Percentiles rank a stretch among this genome's conserved stretches.
phyloP scores from a whole-genome alignment of 1,140 invertebrate genomes.

The Tetramorium parvispinum region DNA sequence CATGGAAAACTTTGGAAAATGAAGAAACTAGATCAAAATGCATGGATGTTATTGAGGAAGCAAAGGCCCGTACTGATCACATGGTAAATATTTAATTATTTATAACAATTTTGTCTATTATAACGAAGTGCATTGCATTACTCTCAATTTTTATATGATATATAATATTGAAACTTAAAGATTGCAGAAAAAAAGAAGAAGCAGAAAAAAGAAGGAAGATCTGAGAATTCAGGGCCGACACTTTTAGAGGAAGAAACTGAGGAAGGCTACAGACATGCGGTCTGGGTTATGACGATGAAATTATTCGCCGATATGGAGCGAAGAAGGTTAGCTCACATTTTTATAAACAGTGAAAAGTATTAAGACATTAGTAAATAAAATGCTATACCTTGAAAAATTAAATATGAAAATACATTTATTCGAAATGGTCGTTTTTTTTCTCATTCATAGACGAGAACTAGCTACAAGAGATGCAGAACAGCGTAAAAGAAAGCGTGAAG shows the following conservation, averaged over 20 bases:
- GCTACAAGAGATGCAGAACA: conserved; percentile 97
- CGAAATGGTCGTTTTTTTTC: conserved; percentile 10
- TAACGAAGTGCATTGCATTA: background rate
- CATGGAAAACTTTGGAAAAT: conserved; percentile 98
- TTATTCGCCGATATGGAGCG: conserved; percentile 98
- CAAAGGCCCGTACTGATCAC: conserved; percentile 96
- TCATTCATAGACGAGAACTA: conserved; percentile 87
- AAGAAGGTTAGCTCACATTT: conserved; percentile 86
- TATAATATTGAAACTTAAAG: conserved; percentile 85
- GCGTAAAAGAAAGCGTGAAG: conserved; percentile 96
- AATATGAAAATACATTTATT: background rate
- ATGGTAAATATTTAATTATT: conserved; percentile 88
- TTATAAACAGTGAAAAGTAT: background rate
- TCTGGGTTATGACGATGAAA: conserved; percentile 99
- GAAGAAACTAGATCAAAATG: conserved; percentile 97
- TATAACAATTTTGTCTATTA: background rate
- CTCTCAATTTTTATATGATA: background rate
- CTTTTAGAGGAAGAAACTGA: conserved; percentile 97
- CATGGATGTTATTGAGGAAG: conserved; percentile 98
- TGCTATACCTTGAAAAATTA: background rate
- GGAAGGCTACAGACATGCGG: conserved; percentile 95
- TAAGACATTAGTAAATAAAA: background rate
- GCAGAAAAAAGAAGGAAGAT: conserved; percentile 96
- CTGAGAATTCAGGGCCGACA: conserved; percentile 83
- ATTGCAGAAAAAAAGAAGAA: conserved; percentile 98